phyloP scores from a whole-genome alignment of 30 jellyfish, hydroid and myxozoan species.

The Turritopsis rubra region DNA sequence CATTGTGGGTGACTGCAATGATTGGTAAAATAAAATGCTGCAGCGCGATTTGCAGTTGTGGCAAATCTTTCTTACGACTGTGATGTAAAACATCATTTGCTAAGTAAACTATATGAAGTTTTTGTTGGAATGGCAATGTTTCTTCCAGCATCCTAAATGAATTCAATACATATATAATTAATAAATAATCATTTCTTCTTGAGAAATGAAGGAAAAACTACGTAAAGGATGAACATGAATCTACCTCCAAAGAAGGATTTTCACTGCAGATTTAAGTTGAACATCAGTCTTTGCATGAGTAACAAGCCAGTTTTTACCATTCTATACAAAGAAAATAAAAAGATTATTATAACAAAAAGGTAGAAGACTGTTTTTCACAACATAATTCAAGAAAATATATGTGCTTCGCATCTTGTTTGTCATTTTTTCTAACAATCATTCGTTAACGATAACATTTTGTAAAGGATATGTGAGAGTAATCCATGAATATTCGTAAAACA shows the following conservation, averaged over 20 bases:
- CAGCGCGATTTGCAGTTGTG: conserved; percentile 64
- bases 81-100: conserved; percentile 89
- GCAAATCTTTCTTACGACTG: conserved; percentile 69
- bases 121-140: conserved; percentile 48
- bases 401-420: no score
- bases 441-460: no score
- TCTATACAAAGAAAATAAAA: conserved; percentile 29
- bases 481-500: no score
- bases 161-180: background rate
- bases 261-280: conserved; percentile 68
- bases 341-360: no score
- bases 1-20: conserved; percentile 60
- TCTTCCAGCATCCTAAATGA: conserved; percentile 42
- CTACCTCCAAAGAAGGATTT: conserved; percentile 54
- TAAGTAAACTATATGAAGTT: conserved; percentile 72
- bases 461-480: no score
- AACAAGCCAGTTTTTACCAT: conserved; percentile 91
- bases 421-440: no score
- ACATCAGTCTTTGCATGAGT: conserved; percentile 74
- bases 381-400: no score
- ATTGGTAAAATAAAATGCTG: conserved; percentile 60
- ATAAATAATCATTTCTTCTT: no score
- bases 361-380: no score
- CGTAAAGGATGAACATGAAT: no score
- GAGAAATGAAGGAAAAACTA: no score